Percentiles rank a stretch among this genome's conserved stretches.
Evolutionary conservation across 2,113 vertebrate genomes (phyloP).

Genomic region (Rattus rattus): DNA sequence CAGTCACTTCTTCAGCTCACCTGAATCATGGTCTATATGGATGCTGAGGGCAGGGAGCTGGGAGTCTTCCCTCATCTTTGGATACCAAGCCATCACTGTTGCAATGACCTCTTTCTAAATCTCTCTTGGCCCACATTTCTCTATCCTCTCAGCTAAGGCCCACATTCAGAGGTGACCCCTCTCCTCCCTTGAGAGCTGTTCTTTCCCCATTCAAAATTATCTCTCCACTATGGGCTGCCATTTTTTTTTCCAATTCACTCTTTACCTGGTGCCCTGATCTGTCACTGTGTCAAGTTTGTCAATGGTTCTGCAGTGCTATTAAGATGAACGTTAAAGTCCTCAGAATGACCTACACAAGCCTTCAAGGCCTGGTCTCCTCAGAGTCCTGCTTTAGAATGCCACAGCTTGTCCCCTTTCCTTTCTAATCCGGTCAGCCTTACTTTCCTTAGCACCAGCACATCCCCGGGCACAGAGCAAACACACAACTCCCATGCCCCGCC

Average conservation of each 20-base stretch:
- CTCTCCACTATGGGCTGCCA: not conserved
- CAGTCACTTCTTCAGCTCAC: not conserved
- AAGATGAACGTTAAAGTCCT: not conserved
- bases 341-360: not conserved
- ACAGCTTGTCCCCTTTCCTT: not conserved
- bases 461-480: not conserved
- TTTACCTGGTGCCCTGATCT: not conserved
- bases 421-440: not conserved
- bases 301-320: not conserved
- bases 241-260: not conserved
- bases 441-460: not conserved
- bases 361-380: not conserved
- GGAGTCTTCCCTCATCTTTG: not conserved
- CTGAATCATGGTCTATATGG: not conserved
- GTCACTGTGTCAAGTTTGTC: not conserved
- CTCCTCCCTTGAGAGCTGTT: not conserved
- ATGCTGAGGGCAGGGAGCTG: not conserved
- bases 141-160: not conserved
- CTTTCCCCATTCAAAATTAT: not conserved
- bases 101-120: not conserved
- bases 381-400: not conserved
- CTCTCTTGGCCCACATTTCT: not conserved
- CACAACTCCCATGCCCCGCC: not conserved
- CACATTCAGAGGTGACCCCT: not conserved
- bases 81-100: not conserved